phyloP scores from a whole-genome alignment of 1,140 invertebrate species.

The Apolygus lucorum region DNA sequence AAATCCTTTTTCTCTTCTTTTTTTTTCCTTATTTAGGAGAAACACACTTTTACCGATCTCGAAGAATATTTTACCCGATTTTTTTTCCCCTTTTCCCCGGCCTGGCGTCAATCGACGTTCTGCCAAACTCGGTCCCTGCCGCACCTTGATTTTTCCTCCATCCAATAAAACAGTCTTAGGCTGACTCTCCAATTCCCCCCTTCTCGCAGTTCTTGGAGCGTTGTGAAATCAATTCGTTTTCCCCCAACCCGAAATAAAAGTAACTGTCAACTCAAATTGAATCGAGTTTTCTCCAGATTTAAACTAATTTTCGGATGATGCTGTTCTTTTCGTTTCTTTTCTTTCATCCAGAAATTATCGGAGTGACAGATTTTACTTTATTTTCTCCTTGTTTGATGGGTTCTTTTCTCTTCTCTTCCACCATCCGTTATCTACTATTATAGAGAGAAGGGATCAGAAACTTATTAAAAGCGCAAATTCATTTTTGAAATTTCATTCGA shows the following conservation, averaged over 20 bases:
- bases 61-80: too few species aligned
- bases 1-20: not conserved
- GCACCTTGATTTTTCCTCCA: not conserved
- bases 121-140: not conserved
- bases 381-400: too few species aligned
- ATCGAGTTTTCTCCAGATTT: not conserved
- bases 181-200: not conserved
- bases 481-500: too few species aligned
- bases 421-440: too few species aligned
- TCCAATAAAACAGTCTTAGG: conserved; percentile 1
- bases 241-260: too few species aligned
- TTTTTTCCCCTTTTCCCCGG: too few species aligned
- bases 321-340: not conserved
- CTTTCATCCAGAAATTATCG: too few species aligned
- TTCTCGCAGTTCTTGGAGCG: not conserved
- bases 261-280: conserved; percentile 7
- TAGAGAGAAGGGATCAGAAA: too few species aligned
- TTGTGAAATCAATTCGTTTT: conserved; percentile 6
- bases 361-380: not conserved
- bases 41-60: conserved; percentile 5
- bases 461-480: too few species aligned
- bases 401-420: too few species aligned
- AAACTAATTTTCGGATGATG: conserved; percentile 1
- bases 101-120: conserved; percentile 9
- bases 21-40: conserved; percentile 6